These are phyloP conservation scores for Eunapius fragilis DNA, from an alignment of 37 sponge, comb jelly and placozoan species.

Conservation along the genomic window DNA sequence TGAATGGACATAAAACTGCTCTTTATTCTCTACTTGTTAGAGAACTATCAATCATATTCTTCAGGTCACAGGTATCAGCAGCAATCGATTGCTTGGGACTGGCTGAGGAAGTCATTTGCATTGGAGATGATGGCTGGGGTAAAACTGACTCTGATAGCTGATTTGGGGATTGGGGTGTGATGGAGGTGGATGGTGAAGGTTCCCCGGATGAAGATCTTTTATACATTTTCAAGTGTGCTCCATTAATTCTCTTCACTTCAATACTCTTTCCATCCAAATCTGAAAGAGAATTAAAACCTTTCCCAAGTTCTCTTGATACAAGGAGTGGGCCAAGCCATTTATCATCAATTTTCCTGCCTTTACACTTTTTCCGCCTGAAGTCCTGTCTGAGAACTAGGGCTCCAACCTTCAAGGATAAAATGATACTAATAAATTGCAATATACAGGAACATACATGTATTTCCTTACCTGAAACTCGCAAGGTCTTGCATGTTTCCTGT, in stretches of 20 bases:
- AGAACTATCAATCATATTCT: not conserved
- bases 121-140: not conserved
- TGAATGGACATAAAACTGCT: not conserved
- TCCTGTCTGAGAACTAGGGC: not conserved
- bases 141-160: not conserved
- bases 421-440: not conserved
- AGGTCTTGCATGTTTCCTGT: constrained; percentile 20
- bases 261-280: not conserved
- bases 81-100: not conserved
- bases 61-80: not conserved
- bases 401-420: not conserved
- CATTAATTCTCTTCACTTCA: constrained; percentile 3
- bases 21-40: not conserved
- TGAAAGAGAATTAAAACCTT: constrained; percentile 4
- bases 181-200: not conserved
- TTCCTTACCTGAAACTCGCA: not conserved
- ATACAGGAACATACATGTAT: not conserved
- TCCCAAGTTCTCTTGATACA: constrained; percentile 2
- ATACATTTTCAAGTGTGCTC: constrained; percentile 17
- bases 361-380: constrained; percentile 3
- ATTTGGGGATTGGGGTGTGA: not conserved
- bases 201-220: not conserved
- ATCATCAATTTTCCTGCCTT: constrained; percentile 15
- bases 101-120: not conserved
- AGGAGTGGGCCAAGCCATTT: constrained; percentile 22